These are phyloP conservation scores for Nesometra sesokonis DNA, from an alignment of 35 echinoderm and acorn worm genomes.

Conservation along the genomic window DNA sequence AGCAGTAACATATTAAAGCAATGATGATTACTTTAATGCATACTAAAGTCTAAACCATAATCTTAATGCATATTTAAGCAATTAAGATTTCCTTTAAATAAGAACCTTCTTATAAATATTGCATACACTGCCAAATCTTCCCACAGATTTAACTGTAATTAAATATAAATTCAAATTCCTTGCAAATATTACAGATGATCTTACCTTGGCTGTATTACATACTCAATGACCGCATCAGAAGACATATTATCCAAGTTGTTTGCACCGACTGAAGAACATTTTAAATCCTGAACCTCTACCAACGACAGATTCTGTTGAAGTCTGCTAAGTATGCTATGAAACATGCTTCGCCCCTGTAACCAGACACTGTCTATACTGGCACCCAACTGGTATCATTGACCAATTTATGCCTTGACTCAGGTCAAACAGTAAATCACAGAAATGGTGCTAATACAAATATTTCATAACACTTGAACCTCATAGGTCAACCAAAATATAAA, in stretches of 20 bases:
- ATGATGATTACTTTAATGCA: too few species aligned
- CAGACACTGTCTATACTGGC: not conserved
- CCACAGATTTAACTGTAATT: not conserved
- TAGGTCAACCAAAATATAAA: too few species aligned
- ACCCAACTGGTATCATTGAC: not conserved
- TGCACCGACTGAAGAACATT: not conserved
- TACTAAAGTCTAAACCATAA: too few species aligned
- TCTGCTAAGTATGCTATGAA: not conserved
- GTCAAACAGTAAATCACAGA: not conserved
- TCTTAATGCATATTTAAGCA: not conserved
- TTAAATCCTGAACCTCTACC: not conserved
- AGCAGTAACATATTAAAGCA: too few species aligned
- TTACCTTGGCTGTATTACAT: not conserved
- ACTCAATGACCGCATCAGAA: not conserved
- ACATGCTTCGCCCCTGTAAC: not conserved
- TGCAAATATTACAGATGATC: not conserved
- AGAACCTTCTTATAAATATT: not conserved
- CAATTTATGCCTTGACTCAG: not conserved
- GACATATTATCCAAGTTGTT: not conserved
- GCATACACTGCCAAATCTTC: not conserved
- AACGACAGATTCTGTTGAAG: not conserved
- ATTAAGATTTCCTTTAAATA: too few species aligned
- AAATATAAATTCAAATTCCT: not conserved
- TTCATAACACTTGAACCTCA: too few species aligned
- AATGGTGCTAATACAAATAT: not conserved